These are phyloP conservation scores for Drosophila quinaria DNA, from an alignment of 2,888 invertebrate genomes.

Conservation along the genomic window DNA sequence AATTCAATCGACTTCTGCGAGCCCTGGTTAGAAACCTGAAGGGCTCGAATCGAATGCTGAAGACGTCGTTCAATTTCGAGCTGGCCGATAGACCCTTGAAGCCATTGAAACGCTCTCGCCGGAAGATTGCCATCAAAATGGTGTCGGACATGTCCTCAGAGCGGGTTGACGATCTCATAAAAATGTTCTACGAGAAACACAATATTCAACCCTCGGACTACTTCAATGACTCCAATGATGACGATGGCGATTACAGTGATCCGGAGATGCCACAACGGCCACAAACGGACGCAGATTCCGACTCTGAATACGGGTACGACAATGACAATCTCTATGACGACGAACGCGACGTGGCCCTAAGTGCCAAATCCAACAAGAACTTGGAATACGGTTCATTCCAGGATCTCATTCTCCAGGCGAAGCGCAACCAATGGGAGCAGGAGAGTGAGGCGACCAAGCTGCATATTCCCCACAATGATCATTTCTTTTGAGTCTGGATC, in stretches of 20 bases:
- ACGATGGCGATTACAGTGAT: constrained; percentile 56
- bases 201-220: constrained; percentile 47
- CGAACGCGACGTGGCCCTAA: constrained; percentile 69
- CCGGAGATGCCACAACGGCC: constrained; percentile 23
- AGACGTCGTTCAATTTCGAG: constrained; percentile 75
- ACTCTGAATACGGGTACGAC: constrained; percentile 75
- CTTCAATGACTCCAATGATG: constrained; percentile 30
- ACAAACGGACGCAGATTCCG: constrained; percentile 37
- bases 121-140: constrained; percentile 79
- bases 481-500: constrained; percentile 59
- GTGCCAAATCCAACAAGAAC: constrained; percentile 69
- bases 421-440: constrained; percentile 68
- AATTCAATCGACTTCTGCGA: constrained; percentile 59
- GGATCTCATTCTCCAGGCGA: constrained; percentile 79
- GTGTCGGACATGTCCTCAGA: constrained; percentile 78
- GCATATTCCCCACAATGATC: constrained; percentile 54
- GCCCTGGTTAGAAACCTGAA: constrained; percentile 58
- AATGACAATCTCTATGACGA: constrained; percentile 81
- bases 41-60: constrained; percentile 61
- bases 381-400: constrained; percentile 79
- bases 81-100: constrained; percentile 61
- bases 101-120: constrained; percentile 64
- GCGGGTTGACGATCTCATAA: constrained; percentile 69
- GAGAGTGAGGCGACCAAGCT: constrained; percentile 76
- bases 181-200: constrained; percentile 72